Conservation (phyloP, 2,113 vertebrate species). For the Ceyx margarethae region DNA sequence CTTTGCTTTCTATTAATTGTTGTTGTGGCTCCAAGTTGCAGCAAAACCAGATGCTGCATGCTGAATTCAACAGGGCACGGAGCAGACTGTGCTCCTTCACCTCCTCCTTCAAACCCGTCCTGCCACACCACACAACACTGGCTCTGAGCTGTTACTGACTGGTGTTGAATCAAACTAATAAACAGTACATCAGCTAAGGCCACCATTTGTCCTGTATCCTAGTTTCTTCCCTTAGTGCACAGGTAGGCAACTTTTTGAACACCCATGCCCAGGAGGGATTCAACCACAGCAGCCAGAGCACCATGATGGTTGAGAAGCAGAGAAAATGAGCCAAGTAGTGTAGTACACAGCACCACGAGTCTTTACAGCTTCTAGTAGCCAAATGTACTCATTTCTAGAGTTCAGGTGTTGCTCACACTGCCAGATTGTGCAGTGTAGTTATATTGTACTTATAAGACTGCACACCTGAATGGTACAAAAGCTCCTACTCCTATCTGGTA, state of each 20-base stretch:
- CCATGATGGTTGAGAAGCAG: background rate
- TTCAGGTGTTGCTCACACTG: background rate
- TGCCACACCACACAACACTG: background rate
- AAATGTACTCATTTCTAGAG: background rate
- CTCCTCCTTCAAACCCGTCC: background rate
- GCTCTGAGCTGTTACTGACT: background rate
- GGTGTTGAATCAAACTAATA: background rate
- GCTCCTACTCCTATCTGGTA: background rate
- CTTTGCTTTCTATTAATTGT: slow-evolving; percentile 1
- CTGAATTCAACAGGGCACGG: background rate
- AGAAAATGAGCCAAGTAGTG: background rate
- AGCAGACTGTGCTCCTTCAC: background rate
- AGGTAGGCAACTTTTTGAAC: background rate
- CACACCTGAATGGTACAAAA: background rate
- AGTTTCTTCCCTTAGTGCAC: background rate
- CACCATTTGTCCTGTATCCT: background rate
- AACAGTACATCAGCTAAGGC: background rate
- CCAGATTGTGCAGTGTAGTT: background rate
- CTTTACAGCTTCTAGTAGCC: background rate
- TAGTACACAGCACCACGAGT: background rate
- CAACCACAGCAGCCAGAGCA: background rate
- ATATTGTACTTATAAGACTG: background rate
- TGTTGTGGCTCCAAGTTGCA: background rate
- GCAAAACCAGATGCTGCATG: background rate
- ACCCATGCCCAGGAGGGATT: background rate